These are phyloP conservation scores for Archivesica marissinica DNA, from an alignment of 1,140 invertebrate genomes.

Conservation along the genomic window DNA sequence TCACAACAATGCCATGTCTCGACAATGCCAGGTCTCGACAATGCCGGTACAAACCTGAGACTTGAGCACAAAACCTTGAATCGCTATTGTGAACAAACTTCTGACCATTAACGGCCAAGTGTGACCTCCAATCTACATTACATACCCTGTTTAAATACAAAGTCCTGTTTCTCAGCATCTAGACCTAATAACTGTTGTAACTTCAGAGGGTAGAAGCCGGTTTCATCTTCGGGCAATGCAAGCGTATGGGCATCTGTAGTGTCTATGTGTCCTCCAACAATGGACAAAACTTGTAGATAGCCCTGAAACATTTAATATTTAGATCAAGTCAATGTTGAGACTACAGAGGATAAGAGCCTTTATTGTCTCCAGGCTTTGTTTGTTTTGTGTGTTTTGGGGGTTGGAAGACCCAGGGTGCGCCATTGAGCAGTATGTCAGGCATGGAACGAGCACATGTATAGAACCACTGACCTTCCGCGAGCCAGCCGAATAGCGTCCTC, in stretches of 20 bases:
- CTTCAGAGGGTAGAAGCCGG: slow-evolving; percentile 8
- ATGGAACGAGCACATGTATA: too few species aligned
- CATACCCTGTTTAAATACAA: slow-evolving; percentile 41
- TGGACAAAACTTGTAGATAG: slow-evolving; percentile 5
- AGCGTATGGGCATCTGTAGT: background rate
- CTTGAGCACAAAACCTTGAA: too few species aligned
- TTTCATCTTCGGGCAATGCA: slow-evolving; percentile 25
- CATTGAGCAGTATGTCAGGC: too few species aligned
- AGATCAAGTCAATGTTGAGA: background rate
- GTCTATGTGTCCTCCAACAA: slow-evolving; percentile 22
- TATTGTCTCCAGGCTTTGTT: background rate
- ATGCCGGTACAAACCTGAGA: too few species aligned
- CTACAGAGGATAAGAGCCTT: background rate
- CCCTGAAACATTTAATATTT: slow-evolving; percentile 5
- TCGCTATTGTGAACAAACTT: too few species aligned
- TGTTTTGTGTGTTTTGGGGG: background rate
- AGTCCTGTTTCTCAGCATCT: background rate
- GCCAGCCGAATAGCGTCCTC: too few species aligned
- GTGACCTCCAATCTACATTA: too few species aligned
- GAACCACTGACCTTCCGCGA: too few species aligned
- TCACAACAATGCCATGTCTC: too few species aligned
- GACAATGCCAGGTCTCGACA: too few species aligned
- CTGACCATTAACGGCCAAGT: too few species aligned
- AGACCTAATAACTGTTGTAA: background rate
- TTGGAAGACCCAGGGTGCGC: background rate